Evolutionary conservation across 2,113 vertebrate genomes (phyloP), one percentile per base, ranked within the genome.

Genomic region (Corvus moneduloides): DNA sequence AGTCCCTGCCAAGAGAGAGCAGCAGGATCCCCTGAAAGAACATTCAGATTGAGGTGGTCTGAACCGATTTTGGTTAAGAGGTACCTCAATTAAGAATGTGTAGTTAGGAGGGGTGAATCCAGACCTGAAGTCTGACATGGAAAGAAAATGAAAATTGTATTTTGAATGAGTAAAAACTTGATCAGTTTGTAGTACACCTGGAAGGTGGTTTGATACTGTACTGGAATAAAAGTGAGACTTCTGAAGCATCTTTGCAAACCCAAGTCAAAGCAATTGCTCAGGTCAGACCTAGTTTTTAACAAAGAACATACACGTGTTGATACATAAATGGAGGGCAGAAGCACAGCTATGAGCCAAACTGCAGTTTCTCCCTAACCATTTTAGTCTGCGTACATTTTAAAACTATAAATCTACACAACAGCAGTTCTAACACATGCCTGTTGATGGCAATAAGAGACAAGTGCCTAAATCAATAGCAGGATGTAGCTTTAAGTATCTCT

Each of bases 391-490:
- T 68, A 23, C n/a, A 62, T 94, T 94, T 88, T 22, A 67, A 33
- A 41, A 66, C 18, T n/a, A 51, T 39, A 63, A 92, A 80, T 80
- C 59, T 49, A 67, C 39, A 22, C 30, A 52, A 75, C 74, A 63
- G 55, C 67, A 77, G 24, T 93, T 93, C 90, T 94, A 79, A 52
- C 28, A 44, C 22, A 10, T 54, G 82, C 90, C 90, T 92, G 80
- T 79, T 89, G 71, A 87, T 92, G 95, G 78, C 92, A 96, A 74
- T 69, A 69, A 77, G 94, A 93, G 82, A 69, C 58, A 93, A 93
- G 46, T 89, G 80, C 78, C 76, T 88, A 74, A 90, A 86, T 77
- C 92, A 58, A 80, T 74, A 64, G 55, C 67, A 86, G 46, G 43
- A 51, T 87, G 55, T 28, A 67, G 49, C 32, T 87, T 84, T 61